Evolutionary conservation across 2,888 invertebrate genomes (phyloP), one percentile per base, ranked within the genome.

Genomic region (Perdita meconis): DNA sequence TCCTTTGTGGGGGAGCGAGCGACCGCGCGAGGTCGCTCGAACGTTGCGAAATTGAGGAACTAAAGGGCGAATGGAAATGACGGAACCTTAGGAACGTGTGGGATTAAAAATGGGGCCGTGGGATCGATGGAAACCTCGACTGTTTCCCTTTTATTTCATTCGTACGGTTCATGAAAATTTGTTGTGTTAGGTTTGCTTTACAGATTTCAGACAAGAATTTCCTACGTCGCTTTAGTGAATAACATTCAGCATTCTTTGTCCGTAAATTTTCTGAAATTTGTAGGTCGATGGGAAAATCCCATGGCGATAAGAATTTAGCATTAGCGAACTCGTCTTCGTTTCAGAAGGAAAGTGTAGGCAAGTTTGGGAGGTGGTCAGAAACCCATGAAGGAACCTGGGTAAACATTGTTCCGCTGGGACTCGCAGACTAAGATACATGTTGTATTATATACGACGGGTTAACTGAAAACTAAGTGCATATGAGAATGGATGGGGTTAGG

Each of bases 381-480:
- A 77, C 67, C 79, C 64, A 68, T 72, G 86, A 84, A 86, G 84
- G 80, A 89, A 88, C 84, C 87, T 86, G 80, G 71, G 70, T 70
- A 87, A 85, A 68, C 86, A 85, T 78, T 75, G 85, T 88, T 83
- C 92, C 92, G 80, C 88, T 74, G 92, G 91, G 92, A 91, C 87
- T 82, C 88, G 90, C 90, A 89, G 82, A 88, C 88, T 84, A 87
- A 83, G 84, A 91, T 90, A 91, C 90, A 90, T 92, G 92, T 91
- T 91, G 91, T 92, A 91, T 92, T 90, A 90, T 89, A 84, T 78
- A 85, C 86, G 88, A 89, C 86, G 87, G 89, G 87, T 87, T 88
- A 84, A 91, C 92, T 92, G 92, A 92, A 92, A 92, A 92, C 88
- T 92, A 91, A 92, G 90, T 91, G 91, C 91, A 90, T 92, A 92